These are phyloP conservation scores for Sarcophaga bullata DNA, from an alignment of 1,140 invertebrate species.

Conservation along the genomic window DNA sequence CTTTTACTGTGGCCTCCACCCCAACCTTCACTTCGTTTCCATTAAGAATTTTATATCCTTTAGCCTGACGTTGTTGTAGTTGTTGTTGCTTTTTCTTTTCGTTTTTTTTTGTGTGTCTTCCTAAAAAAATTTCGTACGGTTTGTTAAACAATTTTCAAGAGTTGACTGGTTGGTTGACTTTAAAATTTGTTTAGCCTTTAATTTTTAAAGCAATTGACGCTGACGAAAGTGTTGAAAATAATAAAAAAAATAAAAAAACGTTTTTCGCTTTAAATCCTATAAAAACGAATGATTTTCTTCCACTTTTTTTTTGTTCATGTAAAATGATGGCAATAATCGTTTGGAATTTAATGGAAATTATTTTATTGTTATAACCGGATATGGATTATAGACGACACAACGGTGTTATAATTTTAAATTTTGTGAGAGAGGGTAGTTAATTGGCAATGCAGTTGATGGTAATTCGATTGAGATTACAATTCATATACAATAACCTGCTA, in stretches of 20 bases:
- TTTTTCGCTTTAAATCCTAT: neutral
- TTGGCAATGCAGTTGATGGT: too few species aligned
- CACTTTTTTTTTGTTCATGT: neutral
- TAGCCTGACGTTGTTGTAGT: neutral
- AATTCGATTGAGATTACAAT: too few species aligned
- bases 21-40: neutral
- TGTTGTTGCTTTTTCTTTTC: too few species aligned
- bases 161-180: neutral
- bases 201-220: neutral
- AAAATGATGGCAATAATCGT: neutral
- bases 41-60: too few species aligned
- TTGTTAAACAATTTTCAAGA: constrained; percentile 3
- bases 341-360: neutral
- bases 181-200: neutral
- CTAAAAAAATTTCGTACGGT: constrained; percentile 2
- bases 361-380: neutral
- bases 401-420: too few species aligned
- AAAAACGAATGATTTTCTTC: neutral
- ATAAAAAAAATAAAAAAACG: too few species aligned
- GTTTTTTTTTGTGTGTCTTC: too few species aligned
- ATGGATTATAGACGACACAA: neutral
- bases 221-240: too few species aligned
- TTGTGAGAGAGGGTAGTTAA: too few species aligned
- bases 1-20: neutral
- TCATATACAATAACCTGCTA: too few species aligned